Conservation (phyloP, 2,113 vertebrate genomes). For the Cygnus atratus region DNA sequence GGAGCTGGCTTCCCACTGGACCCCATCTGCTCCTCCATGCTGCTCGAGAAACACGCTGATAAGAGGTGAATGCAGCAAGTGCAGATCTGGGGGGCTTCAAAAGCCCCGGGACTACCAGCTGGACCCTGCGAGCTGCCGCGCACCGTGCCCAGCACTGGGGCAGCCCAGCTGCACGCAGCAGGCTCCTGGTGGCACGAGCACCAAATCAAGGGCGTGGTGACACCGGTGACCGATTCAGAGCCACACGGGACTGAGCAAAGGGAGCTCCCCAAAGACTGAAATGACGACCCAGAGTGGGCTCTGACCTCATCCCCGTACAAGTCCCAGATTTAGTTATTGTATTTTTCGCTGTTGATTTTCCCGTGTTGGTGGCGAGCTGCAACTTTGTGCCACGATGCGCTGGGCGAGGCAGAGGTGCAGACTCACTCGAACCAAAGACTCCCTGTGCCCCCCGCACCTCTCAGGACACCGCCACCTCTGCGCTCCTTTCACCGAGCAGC, state of each 20-base stretch:
- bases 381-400: background rate
- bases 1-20: constrained; percentile 12
- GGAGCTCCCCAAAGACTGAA: background rate
- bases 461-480: background rate
- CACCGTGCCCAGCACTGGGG: rapidly evolving
- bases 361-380: background rate
- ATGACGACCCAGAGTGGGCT: background rate
- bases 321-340: background rate
- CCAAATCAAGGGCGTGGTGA: rapidly evolving
- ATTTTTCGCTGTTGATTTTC: background rate
- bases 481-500: background rate
- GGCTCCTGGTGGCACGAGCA: background rate
- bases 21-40: constrained; percentile 25
- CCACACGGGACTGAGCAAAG: background rate
- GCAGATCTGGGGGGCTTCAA: background rate
- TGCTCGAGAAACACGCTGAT: background rate
- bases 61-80: background rate
- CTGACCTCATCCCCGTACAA: no score
- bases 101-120: background rate
- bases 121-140: background rate
- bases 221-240: background rate
- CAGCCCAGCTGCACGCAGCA: rapidly evolving
- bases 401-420: background rate
- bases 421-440: background rate
- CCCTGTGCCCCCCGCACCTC: rapidly evolving